Percentiles rank a stretch among this genome's conserved stretches.
phyloP scores from a whole-genome alignment of 2,888 invertebrate genomes.

The Matsumyia berberina region DNA sequence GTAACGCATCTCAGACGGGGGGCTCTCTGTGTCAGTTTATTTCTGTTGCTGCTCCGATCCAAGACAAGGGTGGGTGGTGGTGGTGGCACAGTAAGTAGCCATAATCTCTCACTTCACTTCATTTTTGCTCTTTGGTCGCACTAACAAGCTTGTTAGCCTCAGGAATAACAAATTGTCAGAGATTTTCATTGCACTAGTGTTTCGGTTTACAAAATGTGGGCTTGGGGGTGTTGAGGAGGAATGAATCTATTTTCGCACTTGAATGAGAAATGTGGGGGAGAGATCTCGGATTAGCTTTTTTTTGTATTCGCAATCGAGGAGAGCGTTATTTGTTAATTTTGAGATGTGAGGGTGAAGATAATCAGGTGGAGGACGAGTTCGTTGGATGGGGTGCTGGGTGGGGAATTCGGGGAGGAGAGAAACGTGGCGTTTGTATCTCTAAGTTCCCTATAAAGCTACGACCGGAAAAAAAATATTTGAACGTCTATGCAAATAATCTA shows the following conservation, averaged over 20 bases:
- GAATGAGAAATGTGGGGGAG: conserved; percentile 21
- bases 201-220: conserved; percentile 13
- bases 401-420: neutral
- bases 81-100: conserved; percentile 56
- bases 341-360: conserved; percentile 36
- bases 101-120: conserved; percentile 69
- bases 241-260: conserved; percentile 66
- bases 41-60: conserved; percentile 41
- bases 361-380: conserved; percentile 32
- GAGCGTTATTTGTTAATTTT: conserved; percentile 44
- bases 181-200: conserved; percentile 35
- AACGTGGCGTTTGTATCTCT: conserved; percentile 3
- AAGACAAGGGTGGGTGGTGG: conserved; percentile 30
- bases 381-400: neutral
- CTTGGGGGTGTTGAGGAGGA: conserved; percentile 1
- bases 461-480: conserved; percentile 29
- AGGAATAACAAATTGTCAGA: conserved; percentile 50
- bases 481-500: conserved; percentile 51
- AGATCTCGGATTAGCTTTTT: conserved; percentile 11
- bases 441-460: conserved; percentile 26
- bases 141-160: conserved; percentile 50
- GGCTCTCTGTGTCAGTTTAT: conserved; percentile 38
- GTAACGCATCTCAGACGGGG: conserved; percentile 53
- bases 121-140: conserved; percentile 43
- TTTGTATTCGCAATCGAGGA: conserved; percentile 12